A percentile compares a stretch with the other conserved stretches of the same genome.
Conservation (phyloP, 2,797 vertebrate genomes). For the Acrossocheilus wenchowensis region DNA sequence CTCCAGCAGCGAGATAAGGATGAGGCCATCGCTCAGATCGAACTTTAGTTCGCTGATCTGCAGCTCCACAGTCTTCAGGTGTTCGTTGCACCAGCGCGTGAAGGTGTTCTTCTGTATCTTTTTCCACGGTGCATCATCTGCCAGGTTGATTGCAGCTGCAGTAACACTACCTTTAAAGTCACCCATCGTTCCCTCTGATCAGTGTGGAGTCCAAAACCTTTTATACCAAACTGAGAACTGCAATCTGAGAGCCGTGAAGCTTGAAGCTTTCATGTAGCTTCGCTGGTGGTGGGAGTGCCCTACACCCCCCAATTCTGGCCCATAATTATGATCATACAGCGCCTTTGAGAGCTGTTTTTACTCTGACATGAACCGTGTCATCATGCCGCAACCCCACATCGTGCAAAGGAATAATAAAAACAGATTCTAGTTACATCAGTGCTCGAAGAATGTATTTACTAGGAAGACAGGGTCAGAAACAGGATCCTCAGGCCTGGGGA, state of each 20-base stretch:
- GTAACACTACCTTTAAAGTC: slow-evolving; percentile 57
- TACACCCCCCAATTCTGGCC: slow-evolving; percentile 66
- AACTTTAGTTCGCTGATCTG: slow-evolving; percentile 65
- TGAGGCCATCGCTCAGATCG: slow-evolving; percentile 65
- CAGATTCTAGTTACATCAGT: slow-evolving; percentile 41
- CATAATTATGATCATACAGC: slow-evolving; percentile 72
- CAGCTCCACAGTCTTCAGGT: slow-evolving; percentile 65
- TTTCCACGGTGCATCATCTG: slow-evolving; percentile 63
- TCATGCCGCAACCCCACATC: slow-evolving; percentile 32
- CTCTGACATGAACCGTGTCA: slow-evolving; percentile 30
- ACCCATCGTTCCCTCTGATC: slow-evolving; percentile 41
- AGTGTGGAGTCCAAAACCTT: neutral
- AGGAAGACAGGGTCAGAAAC: slow-evolving; percentile 48
- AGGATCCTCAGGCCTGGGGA: slow-evolving; percentile 26
- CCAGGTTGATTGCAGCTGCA: slow-evolving; percentile 64
- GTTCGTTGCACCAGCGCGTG: slow-evolving; percentile 70
- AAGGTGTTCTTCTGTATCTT: slow-evolving; percentile 71
- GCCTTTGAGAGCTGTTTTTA: slow-evolving; percentile 23
- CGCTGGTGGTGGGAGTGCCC: slow-evolving; percentile 50
- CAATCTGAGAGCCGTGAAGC: neutral
- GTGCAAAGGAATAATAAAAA: slow-evolving; percentile 44
- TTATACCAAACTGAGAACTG: slow-evolving; percentile 9
- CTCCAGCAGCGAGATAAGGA: slow-evolving; percentile 64
- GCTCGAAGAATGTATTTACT: slow-evolving; percentile 33
- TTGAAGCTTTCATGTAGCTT: slow-evolving; percentile 38